Evolutionary conservation across 2,113 vertebrate genomes (phyloP).

Genomic region (Eulemur macaco): DNA sequence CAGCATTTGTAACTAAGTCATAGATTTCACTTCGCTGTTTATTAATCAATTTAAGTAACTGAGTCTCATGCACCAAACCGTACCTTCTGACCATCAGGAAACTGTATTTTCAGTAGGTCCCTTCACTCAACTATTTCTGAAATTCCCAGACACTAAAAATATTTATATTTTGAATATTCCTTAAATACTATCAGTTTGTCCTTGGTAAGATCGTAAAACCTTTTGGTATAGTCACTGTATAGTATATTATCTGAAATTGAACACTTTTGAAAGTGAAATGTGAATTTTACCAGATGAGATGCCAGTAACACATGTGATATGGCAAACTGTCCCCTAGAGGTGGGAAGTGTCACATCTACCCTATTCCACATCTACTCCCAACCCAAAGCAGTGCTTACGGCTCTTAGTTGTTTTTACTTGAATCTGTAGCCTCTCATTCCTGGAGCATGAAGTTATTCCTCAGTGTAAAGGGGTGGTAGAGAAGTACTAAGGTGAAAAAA

Average conservation of each 20-base stretch:
- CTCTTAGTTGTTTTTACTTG: neutral
- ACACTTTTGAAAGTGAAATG: neutral
- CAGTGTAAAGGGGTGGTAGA: neutral
- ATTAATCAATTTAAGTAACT: neutral
- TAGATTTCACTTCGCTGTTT: neutral
- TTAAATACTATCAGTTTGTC: neutral
- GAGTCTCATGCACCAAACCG: neutral
- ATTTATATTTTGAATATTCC: neutral
- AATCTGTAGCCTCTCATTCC: neutral
- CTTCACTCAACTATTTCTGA: neutral
- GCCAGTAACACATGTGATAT: neutral
- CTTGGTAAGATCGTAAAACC: neutral
- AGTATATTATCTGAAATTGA: neutral
- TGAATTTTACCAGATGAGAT: neutral
- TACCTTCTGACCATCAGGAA: neutral
- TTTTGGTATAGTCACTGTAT: neutral
- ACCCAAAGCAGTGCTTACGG: neutral
- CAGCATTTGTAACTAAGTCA: neutral
- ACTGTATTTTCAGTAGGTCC: neutral
- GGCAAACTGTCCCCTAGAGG: neutral
- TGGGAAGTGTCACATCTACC: neutral
- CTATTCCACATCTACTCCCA: neutral
- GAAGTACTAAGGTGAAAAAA: neutral
- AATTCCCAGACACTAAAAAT: neutral
- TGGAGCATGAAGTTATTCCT: neutral